phyloP scores from a whole-genome alignment of 2,888 invertebrate genomes.

The Capitulum mitella region DNA sequence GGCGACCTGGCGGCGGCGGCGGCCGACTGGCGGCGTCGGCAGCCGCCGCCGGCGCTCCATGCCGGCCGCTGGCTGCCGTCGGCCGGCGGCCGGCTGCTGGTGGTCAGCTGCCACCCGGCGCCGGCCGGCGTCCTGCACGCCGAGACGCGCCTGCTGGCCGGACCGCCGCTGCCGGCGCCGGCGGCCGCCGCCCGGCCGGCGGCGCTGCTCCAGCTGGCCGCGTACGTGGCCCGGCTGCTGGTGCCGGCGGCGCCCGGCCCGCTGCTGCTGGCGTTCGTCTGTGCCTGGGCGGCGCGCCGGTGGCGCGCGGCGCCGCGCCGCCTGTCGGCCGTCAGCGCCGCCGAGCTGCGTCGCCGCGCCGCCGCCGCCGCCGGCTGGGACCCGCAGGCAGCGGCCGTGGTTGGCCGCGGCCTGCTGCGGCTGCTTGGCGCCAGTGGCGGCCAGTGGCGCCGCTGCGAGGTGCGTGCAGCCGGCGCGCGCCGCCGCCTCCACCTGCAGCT shows the following conservation, averaged over 20 bases:
- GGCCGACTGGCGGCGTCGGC: background rate
- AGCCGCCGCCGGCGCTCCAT: background rate
- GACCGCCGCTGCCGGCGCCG: background rate
- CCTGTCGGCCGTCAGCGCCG: background rate
- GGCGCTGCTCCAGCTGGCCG: background rate
- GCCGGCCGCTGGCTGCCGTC: background rate
- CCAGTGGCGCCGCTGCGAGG: background rate
- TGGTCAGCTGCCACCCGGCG: constrained; percentile 2
- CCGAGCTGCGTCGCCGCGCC: constrained; percentile 1
- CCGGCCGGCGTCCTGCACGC: background rate
- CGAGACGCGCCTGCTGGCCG: background rate
- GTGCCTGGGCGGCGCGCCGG: background rate
- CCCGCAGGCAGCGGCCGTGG: background rate
- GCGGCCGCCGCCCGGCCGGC: background rate
- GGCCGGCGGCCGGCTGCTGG: background rate
- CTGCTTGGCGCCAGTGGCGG: background rate
- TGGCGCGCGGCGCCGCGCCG: background rate
- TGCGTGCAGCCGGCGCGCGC: background rate
- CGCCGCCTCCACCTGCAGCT: background rate
- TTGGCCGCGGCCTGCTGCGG: background rate
- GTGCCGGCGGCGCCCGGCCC: background rate
- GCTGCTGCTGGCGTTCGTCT: background rate
- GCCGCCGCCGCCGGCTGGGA: background rate
- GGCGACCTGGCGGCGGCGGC: background rate
- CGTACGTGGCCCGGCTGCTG: background rate